Evolutionary conservation across 1,140 invertebrate genomes (phyloP), one percentile per base, ranked within the genome.

Genomic region (Notospermus geniculatus): DNA sequence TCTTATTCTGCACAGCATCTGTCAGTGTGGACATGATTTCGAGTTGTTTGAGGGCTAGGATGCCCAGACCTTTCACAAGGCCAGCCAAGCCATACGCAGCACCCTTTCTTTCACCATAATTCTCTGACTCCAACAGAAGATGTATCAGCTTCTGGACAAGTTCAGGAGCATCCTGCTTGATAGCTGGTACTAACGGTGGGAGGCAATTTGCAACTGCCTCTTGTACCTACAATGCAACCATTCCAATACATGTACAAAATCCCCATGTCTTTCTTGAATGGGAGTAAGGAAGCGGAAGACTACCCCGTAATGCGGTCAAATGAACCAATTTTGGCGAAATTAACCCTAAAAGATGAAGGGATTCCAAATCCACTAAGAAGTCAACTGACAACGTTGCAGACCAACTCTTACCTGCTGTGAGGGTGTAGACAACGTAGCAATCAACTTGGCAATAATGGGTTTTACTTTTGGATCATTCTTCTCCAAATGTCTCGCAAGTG

Each of bases 161-260:
- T 36, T 86, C 85, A 0, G 91, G 89, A 5, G 93, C 91, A 72
- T 97, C 92, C 41, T 92, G 88, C 78, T 91, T 92, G 2, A 99
- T 89, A 0, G 91, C 91, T 9, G 91, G 91, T 43, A 98, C 92
- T 30, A 99, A 82, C 71, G 93, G 90, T 1, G 95, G 93, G 41
- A 99, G 81, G 77, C 96, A 99, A 77, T 96, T 95, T 29, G 95
- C 93, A 0, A 99, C 95, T 0, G 96, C 92, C 83, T 98, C 93
- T 86, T 99, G 96, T 1, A 99, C 95, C 87, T 93, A 76, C 5
- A 72, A 65, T 36, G 45, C 36, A 57, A 39, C n/a, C 39, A 32
- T 2, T 59, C 11, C 52, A 27, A 36, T 45, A n/a, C n/a, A n/a
- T n/a, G n/a, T n/a, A n/a, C n/a, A n/a, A n/a, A n/a, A n/a, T n/a